These are phyloP conservation scores for Neodon shergylaensis DNA, from an alignment of 2,113 vertebrate genomes.

Conservation along the genomic window DNA sequence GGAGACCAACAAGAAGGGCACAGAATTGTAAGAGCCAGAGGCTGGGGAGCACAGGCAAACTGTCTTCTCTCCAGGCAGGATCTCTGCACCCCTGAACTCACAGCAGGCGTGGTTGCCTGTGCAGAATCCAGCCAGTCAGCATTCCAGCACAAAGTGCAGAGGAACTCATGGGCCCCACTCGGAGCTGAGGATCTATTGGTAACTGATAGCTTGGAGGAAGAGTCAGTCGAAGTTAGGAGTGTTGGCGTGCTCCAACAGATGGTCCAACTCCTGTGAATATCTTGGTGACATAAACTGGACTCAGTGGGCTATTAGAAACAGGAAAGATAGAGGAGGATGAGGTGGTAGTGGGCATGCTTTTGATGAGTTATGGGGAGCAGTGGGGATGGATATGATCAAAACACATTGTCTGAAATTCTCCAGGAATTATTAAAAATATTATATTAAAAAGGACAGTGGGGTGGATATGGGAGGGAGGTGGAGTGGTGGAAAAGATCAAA, in stretches of 20 bases:
- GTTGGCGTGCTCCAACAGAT: not conserved
- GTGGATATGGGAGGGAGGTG: not conserved
- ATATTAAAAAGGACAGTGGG: not conserved
- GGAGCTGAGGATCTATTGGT: fast-evolving
- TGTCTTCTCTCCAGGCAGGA: too few relatives aligned
- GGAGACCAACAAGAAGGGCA: not conserved
- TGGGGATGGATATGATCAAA: not conserved
- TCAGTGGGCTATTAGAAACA: not conserved
- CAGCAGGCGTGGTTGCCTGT: not conserved
- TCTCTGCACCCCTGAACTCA: not conserved
- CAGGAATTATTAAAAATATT: not conserved
- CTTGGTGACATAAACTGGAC: not conserved
- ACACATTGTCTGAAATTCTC: not conserved
- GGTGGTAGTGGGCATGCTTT: not conserved
- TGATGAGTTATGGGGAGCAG: too few relatives aligned
- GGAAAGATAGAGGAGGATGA: not conserved
- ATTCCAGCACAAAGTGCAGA: not conserved
- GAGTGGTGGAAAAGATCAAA: not conserved
- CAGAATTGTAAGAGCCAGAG: not conserved
- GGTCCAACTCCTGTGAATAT: too few relatives aligned
- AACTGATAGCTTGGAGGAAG: not conserved
- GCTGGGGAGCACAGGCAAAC: not conserved
- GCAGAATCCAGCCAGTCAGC: not conserved
- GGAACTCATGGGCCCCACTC: not conserved
- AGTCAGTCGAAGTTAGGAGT: not conserved